Percentiles rank a stretch among this genome's conserved stretches.
phyloP scores from a whole-genome alignment of 2,888 invertebrate species.

The Octodonta nipae region DNA sequence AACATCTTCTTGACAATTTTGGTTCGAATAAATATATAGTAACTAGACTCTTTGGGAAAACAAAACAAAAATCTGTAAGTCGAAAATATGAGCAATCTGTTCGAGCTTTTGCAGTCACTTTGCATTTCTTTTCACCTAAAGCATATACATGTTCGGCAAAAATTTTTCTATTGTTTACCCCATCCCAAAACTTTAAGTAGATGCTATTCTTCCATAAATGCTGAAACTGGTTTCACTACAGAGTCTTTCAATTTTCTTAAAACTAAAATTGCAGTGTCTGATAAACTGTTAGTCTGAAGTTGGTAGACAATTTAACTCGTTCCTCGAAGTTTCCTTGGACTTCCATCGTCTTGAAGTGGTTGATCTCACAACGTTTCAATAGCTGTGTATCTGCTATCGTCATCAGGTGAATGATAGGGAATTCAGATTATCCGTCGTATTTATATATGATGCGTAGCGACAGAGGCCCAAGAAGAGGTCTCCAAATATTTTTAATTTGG shows the following conservation, averaged over 20 bases:
- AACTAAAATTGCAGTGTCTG: too few species aligned
- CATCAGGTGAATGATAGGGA: too few species aligned
- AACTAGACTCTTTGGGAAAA: slow-evolving; percentile 1
- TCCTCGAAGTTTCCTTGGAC: too few species aligned
- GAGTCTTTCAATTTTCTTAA: slow-evolving; percentile 4
- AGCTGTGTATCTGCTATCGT: too few species aligned
- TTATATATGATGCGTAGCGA: too few species aligned
- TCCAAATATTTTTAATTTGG: too few species aligned
- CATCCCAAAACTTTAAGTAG: slow-evolving; percentile 3
- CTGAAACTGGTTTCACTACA: background rate
- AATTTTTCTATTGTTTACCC: slow-evolving; percentile 2
- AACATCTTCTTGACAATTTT: slow-evolving; percentile 4
- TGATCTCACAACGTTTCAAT: too few species aligned
- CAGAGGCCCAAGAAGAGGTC: too few species aligned
- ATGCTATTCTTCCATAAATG: slow-evolving; percentile 3
- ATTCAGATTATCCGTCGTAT: too few species aligned
- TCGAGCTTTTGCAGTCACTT: slow-evolving; percentile 1
- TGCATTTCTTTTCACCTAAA: slow-evolving; percentile 3
- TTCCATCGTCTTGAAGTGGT: too few species aligned
- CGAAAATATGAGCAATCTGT: background rate
- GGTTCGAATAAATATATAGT: background rate
- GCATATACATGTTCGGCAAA: slow-evolving; percentile 3
- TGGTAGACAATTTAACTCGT: too few species aligned
- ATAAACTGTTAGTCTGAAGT: too few species aligned
- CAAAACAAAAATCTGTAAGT: background rate